Conservation (phyloP, 64 coral and sea anemone species). For the Montipora foliosa region DNA sequence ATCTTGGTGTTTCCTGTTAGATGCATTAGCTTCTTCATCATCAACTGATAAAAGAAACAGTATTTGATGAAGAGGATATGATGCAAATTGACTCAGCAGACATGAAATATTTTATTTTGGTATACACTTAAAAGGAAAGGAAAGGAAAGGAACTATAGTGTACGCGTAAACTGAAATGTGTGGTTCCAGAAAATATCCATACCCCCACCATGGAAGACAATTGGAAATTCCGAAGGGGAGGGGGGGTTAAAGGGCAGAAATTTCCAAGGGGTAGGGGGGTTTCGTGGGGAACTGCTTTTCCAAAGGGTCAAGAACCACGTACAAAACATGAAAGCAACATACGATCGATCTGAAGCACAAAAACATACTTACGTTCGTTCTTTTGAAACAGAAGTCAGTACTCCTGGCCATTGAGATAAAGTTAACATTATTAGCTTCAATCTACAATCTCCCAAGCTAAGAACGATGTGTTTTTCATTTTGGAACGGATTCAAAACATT, state of each 20-base stretch:
- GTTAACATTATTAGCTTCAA: neutral
- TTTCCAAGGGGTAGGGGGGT: neutral
- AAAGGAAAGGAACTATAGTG: too few species aligned
- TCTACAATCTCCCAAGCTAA: constrained; percentile 6
- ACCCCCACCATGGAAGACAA: neutral
- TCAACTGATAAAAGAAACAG: too few species aligned
- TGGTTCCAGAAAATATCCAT: constrained; percentile 29
- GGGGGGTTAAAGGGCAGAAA: neutral
- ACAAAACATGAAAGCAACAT: neutral
- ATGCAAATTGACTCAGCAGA: too few species aligned
- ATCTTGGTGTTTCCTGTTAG: too few species aligned
- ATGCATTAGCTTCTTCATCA: too few species aligned
- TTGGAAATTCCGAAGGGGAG: neutral
- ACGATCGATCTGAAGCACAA: neutral
- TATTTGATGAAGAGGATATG: too few species aligned
- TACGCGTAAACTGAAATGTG: neutral
- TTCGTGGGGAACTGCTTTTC: neutral
- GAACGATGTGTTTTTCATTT: too few species aligned
- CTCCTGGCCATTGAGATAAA: neutral
- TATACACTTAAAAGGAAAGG: too few species aligned
- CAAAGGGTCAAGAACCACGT: neutral
- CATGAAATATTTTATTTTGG: too few species aligned
- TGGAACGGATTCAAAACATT: constrained; percentile 2
- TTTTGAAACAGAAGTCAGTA: neutral
- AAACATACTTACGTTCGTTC: neutral